Conservation (phyloP, 2,113 vertebrate species). For the Indri indri region DNA sequence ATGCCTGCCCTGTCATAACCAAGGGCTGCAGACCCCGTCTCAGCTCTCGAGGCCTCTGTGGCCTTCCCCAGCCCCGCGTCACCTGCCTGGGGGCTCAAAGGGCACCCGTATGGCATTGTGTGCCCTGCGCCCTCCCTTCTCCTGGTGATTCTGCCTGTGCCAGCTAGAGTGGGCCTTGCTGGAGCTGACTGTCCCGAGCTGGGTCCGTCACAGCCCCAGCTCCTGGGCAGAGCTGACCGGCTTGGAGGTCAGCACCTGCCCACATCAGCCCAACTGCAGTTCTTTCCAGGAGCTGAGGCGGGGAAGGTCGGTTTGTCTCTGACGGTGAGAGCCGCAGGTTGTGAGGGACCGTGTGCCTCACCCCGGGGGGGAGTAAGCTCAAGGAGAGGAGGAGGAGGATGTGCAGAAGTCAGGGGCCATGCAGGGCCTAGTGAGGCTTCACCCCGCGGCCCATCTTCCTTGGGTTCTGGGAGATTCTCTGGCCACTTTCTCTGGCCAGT, state of each 20-base stretch:
- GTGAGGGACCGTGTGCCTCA: no score
- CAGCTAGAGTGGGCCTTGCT: background rate
- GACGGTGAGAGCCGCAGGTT: no score
- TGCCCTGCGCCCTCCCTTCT: background rate
- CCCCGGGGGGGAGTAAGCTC: no score
- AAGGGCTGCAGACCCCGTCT: background rate
- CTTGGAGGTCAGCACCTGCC: background rate
- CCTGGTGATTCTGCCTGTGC: background rate
- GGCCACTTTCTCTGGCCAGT: background rate
- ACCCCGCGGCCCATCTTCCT: no score
- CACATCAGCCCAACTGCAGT: no score
- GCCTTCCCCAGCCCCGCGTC: no score
- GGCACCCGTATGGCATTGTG: background rate
- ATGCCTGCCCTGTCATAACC: background rate
- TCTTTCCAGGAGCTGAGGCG: no score
- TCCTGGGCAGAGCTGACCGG: background rate
- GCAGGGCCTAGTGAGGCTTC: no score
- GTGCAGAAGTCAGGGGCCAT: no score
- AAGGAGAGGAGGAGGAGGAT: no score
- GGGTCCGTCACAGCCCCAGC: background rate
- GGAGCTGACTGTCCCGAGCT: background rate
- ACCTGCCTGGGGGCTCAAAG: background rate
- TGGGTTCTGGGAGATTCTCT: background rate
- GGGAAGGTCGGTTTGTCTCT: no score
- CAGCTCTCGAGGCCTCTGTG: background rate